phyloP scores from a whole-genome alignment of 2,113 vertebrate species.

The Vireo altiloquus region DNA sequence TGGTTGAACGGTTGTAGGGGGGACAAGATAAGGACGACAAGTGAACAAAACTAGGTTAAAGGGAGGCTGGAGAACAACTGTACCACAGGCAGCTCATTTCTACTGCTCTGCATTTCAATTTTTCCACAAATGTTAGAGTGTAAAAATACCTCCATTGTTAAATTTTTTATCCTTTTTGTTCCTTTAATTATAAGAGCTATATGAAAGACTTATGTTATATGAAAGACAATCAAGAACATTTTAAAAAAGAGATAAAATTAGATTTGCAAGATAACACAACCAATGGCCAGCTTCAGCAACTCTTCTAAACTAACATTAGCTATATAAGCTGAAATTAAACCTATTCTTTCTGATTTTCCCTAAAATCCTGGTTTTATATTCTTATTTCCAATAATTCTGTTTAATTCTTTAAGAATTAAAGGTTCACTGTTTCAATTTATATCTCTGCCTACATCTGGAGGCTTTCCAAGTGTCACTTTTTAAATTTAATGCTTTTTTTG shows the following conservation, averaged over 20 bases:
- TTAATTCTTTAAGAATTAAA: not conserved
- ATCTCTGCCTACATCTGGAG: not conserved
- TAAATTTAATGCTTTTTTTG: not conserved
- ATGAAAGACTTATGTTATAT: not conserved
- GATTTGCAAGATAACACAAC: not conserved
- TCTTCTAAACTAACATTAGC: not conserved
- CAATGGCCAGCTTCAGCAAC: not conserved
- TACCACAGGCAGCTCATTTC: not conserved
- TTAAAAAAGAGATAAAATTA: not conserved
- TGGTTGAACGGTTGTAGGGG: accelerated
- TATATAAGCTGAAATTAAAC: not conserved
- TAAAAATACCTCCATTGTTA: not conserved
- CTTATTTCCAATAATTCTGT: not conserved
- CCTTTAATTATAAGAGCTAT: not conserved
- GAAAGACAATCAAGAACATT: not conserved
- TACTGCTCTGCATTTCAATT: not conserved
- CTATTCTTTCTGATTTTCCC: not conserved
- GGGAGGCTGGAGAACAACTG: not conserved
- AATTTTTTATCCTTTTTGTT: not conserved
- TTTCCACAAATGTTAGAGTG: not conserved
- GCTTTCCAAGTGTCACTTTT: not conserved
- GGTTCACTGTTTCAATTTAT: not conserved
- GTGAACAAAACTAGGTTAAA: not conserved
- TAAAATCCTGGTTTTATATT: not conserved
- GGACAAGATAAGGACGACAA: not conserved